These are phyloP conservation scores for Ooceraea biroi DNA, from an alignment of 1,140 invertebrate genomes.

Conservation along the genomic window DNA sequence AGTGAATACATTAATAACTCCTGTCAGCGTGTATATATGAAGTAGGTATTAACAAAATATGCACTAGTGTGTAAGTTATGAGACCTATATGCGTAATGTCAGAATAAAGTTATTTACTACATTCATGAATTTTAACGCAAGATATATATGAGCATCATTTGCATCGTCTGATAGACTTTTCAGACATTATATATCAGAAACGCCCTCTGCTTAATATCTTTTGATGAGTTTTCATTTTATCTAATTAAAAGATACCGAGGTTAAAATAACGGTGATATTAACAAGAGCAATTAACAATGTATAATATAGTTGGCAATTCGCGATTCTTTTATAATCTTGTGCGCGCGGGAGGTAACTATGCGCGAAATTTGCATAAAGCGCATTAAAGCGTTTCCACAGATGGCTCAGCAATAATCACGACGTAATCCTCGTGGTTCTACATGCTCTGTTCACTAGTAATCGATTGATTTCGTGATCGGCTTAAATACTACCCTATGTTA, in stretches of 20 bases:
- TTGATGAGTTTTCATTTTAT: constrained; percentile 10
- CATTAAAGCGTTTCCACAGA: constrained; percentile 75
- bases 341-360: constrained; percentile 63
- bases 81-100: constrained; percentile 1
- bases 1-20: constrained; percentile 21
- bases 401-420: constrained; percentile 72
- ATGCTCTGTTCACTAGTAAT: constrained; percentile 68
- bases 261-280: neutral
- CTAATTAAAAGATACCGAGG: constrained; percentile 11
- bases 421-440: constrained; percentile 71
- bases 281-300: constrained; percentile 25
- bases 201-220: neutral
- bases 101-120: constrained; percentile 13
- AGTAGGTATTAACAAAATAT: constrained; percentile 17
- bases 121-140: constrained; percentile 30
- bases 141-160: constrained; percentile 15
- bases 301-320: neutral
- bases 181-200: constrained; percentile 2
- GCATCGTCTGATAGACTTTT: constrained; percentile 18
- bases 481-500: constrained; percentile 73
- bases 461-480: constrained; percentile 75
- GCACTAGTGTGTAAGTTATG: constrained; percentile 6
- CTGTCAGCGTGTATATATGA: neutral
- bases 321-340: constrained; percentile 66
- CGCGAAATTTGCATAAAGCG: constrained; percentile 74